These are phyloP conservation scores for Acrobasis repandana DNA, from an alignment of 2,888 invertebrate species.

Conservation along the genomic window DNA sequence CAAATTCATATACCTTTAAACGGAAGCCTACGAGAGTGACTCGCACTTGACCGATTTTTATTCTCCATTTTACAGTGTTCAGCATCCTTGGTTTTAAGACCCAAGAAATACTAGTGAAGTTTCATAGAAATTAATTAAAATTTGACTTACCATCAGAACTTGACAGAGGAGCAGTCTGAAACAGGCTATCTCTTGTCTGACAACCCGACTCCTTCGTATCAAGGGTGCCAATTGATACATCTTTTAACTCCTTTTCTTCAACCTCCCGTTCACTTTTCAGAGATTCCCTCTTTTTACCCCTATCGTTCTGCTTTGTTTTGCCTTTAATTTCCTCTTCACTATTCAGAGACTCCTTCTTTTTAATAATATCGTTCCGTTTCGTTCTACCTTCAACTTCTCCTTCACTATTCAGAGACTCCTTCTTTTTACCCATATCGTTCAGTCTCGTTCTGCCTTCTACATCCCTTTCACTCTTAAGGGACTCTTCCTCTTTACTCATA, in stretches of 20 bases:
- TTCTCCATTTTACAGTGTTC: background rate
- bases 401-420: conserved; percentile 62
- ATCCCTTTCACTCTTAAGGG: background rate
- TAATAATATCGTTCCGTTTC: too few relatives aligned
- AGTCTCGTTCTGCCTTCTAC: too few relatives aligned
- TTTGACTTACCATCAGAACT: conserved; percentile 68
- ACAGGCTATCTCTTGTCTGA: conserved; percentile 92
- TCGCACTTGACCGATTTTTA: background rate
- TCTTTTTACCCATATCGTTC: conserved; percentile 60
- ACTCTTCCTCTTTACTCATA: background rate
- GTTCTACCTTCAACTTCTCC: conserved; percentile 49
- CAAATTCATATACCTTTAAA: background rate
- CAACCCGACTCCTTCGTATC: conserved; percentile 83
- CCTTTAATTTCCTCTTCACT: background rate
- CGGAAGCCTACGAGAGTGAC: background rate
- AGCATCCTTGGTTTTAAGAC: too few relatives aligned
- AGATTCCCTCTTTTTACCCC: background rate
- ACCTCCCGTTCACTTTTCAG: background rate
- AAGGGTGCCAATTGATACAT: conserved; percentile 71
- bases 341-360: background rate
- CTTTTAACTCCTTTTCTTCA: conserved; percentile 65
- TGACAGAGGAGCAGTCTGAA: conserved; percentile 71
- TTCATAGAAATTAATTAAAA: too few relatives aligned
- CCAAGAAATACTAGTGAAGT: background rate
- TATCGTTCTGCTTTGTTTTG: background rate